phyloP scores from a whole-genome alignment of 2,888 invertebrate genomes.

The Papilio protenor region DNA sequence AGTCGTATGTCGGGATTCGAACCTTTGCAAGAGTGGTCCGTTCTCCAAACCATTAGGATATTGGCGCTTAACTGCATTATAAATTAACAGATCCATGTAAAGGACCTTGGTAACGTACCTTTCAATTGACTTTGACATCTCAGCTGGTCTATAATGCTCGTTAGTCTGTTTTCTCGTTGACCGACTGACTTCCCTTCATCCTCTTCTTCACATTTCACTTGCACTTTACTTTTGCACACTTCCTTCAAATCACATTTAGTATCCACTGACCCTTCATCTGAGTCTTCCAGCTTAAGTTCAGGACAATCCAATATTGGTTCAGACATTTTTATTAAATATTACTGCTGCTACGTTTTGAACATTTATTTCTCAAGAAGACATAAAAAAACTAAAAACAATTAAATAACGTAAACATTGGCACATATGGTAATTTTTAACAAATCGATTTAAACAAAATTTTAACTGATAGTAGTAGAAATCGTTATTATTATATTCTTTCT shows the following conservation, averaged over 20 bases:
- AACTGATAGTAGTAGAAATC: background rate
- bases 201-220: conserved; percentile 56
- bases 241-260: conserved; percentile 52
- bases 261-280: conserved; percentile 50
- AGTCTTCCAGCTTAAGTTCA: conserved; percentile 43
- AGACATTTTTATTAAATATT: conserved; percentile 48
- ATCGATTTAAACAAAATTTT: background rate
- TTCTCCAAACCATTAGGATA: no score
- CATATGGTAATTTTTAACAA: background rate
- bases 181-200: conserved; percentile 58
- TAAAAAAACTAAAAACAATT: background rate
- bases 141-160: conserved; percentile 79
- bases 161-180: conserved; percentile 74
- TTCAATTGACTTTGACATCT: conserved; percentile 74
- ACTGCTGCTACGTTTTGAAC: no score
- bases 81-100: no score
- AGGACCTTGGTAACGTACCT: conserved; percentile 58
- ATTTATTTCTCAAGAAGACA: background rate
- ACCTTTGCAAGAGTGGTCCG: no score
- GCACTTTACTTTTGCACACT: conserved; percentile 55
- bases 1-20: no score
- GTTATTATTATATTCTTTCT: no score
- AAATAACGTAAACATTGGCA: background rate
- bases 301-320: conserved; percentile 46
- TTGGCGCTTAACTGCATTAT: no score